Conservation (phyloP, 2,888 invertebrate genomes). For the Stegana nigrithorax region DNA sequence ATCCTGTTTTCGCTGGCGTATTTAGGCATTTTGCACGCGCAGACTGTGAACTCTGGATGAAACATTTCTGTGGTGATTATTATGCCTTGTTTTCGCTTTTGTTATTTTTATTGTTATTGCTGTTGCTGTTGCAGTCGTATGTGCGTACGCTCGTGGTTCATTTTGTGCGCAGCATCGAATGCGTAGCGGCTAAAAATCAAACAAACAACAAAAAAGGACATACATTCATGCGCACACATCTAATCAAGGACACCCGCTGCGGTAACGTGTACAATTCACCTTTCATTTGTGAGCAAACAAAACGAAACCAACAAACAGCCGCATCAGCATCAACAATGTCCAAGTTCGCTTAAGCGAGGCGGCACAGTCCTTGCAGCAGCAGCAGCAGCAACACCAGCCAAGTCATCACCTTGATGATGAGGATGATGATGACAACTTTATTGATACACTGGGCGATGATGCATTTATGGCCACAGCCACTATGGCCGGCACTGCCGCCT, state of each 20-base stretch:
- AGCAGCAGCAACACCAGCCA: neutral
- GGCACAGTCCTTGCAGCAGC: neutral
- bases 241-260: conserved; percentile 57
- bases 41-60: neutral
- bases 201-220: conserved; percentile 6
- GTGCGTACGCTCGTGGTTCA: conserved; percentile 13
- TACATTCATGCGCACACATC: neutral
- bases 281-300: conserved; percentile 35
- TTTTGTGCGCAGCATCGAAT: conserved; percentile 47
- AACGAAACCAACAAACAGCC: conserved; percentile 7
- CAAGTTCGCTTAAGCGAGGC: too few relatives aligned
- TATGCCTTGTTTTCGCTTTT: neutral
- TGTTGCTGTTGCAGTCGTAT: conserved; percentile 43
- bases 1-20: too few relatives aligned
- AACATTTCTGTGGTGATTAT: conserved; percentile 35
- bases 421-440: too few relatives aligned
- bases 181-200: conserved; percentile 26
- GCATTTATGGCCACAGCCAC: conserved; percentile 18
- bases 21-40: conserved; percentile 8
- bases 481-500: neutral
- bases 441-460: conserved; percentile 14
- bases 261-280: conserved; percentile 48
- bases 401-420: conserved; percentile 10
- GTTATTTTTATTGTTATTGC: too few relatives aligned
- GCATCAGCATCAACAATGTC: neutral